Evolutionary conservation across 2,888 invertebrate genomes (phyloP).

Genomic region (Drosophila fungiperda): DNA sequence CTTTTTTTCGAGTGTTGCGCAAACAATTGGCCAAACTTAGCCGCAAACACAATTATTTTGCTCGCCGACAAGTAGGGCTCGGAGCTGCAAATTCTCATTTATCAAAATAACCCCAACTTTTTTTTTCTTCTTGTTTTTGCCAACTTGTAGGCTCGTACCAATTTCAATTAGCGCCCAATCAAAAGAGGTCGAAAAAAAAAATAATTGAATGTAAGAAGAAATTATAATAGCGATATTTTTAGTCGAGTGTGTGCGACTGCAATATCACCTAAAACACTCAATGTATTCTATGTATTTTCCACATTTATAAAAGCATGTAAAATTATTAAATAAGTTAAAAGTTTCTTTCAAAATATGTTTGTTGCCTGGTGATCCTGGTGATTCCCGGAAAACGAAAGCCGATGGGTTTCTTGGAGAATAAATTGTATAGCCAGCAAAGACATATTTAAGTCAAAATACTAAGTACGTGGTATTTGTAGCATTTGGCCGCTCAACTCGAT

Average conservation of each 20-base stretch:
- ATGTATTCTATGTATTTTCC: not conserved
- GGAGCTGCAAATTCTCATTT: slow-evolving; percentile 39
- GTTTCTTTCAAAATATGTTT: not conserved
- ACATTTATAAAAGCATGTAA: not conserved
- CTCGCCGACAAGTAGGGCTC: slow-evolving; percentile 16
- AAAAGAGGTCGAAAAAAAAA: slow-evolving; percentile 16
- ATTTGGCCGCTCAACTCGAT: not conserved
- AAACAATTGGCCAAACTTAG: slow-evolving; percentile 59
- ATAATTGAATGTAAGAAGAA: not conserved
- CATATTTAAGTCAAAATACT: not conserved
- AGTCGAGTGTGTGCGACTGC: not conserved
- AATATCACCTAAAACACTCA: not conserved
- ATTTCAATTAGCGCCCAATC: slow-evolving; percentile 72
- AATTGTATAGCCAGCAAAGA: not conserved
- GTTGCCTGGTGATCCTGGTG: not conserved
- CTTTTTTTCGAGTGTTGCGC: slow-evolving; percentile 65
- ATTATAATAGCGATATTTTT: not conserved
- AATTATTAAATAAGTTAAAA: not conserved
- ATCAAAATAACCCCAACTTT: slow-evolving; percentile 39
- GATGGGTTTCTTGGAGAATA: not conserved
- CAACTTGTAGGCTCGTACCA: slow-evolving; percentile 12
- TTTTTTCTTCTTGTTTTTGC: not conserved
- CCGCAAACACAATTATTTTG: slow-evolving; percentile 57
- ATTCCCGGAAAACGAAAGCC: no score
- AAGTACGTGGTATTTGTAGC: slow-evolving; percentile 1